A percentile compares a stretch with the other conserved stretches of the same genome.
Evolutionary conservation across 2,797 vertebrate genomes (phyloP).

Genomic region (Anisognathus igniventris): DNA sequence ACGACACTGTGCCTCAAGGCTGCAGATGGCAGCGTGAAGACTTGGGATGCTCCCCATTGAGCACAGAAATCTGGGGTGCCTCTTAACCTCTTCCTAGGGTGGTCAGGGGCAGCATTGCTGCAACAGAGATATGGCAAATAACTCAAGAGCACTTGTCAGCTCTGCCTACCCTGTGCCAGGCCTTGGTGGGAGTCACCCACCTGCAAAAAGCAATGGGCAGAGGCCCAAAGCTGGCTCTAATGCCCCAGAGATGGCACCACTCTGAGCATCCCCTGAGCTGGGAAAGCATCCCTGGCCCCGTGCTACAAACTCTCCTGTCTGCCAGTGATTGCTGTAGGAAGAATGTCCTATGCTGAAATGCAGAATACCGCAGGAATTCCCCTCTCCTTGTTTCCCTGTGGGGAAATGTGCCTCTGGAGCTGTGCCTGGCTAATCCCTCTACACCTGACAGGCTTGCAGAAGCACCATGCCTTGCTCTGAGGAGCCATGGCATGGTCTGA

Average conservation of each 20-base stretch:
- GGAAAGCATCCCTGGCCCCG: neutral
- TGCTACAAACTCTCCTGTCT: neutral
- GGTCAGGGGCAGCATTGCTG: accelerated
- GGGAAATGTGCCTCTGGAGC: neutral
- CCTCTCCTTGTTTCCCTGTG: neutral
- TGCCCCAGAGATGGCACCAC: neutral
- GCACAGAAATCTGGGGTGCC: neutral
- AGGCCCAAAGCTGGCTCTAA: accelerated
- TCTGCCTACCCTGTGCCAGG: accelerated
- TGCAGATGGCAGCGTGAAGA: neutral
- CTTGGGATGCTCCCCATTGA: accelerated
- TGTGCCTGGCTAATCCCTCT: neutral
- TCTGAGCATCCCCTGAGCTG: neutral
- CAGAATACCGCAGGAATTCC: neutral
- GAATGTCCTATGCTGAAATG: neutral
- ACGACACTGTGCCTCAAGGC: neutral
- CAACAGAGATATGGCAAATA: neutral
- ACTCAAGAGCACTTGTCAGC: neutral
- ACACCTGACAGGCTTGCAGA: neutral
- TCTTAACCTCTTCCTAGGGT: neutral
- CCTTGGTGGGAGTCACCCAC: neutral
- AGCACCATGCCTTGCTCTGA: accelerated
- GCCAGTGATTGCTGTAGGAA: neutral
- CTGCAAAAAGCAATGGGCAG: neutral
- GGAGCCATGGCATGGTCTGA: neutral